Conservation (phyloP, 2,888 invertebrate species). For the Mesopsocus fuscifrons region DNA sequence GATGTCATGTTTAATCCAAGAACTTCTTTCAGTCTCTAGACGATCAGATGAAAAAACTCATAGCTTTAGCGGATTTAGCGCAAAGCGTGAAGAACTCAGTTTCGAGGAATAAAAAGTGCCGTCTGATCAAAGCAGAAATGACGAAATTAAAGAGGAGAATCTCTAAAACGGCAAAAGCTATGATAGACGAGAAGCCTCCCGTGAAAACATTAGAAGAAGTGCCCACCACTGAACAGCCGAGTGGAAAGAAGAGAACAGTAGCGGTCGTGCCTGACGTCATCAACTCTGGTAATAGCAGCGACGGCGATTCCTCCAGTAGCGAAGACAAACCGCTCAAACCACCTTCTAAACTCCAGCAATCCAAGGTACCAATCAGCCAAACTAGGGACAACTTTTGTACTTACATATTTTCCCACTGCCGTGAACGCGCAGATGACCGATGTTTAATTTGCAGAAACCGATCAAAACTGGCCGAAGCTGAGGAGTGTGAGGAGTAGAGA, state of each 20-base stretch:
- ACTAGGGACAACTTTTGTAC: too few species aligned
- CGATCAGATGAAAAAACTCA: conserved; percentile 22
- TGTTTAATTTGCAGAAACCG: too few species aligned
- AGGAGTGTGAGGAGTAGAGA: too few species aligned
- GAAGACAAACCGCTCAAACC: conserved; percentile 4
- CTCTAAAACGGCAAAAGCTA: conserved; percentile 1
- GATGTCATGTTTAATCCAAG: too few species aligned
- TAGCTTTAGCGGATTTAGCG: conserved; percentile 11
- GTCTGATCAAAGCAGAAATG: conserved; percentile 36
- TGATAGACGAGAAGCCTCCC: not conserved
- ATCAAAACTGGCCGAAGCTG: too few species aligned
- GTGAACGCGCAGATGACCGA: too few species aligned
- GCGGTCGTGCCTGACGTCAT: not conserved
- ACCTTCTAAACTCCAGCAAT: not conserved
- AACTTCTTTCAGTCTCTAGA: conserved; percentile 16
- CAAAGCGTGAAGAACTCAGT: conserved; percentile 31
- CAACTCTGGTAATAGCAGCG: conserved; percentile 10
- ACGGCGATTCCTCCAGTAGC: conserved; percentile 8
- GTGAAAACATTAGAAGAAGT: conserved; percentile 10
- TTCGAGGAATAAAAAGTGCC: conserved; percentile 35
- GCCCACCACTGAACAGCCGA: conserved; percentile 9
- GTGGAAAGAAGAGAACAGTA: not conserved
- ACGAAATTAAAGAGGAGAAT: conserved; percentile 27
- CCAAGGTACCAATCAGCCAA: too few species aligned
- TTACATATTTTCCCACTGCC: too few species aligned